These are phyloP conservation scores for Serilophus lunatus DNA, from an alignment of 2,113 vertebrate species.

Conservation along the genomic window DNA sequence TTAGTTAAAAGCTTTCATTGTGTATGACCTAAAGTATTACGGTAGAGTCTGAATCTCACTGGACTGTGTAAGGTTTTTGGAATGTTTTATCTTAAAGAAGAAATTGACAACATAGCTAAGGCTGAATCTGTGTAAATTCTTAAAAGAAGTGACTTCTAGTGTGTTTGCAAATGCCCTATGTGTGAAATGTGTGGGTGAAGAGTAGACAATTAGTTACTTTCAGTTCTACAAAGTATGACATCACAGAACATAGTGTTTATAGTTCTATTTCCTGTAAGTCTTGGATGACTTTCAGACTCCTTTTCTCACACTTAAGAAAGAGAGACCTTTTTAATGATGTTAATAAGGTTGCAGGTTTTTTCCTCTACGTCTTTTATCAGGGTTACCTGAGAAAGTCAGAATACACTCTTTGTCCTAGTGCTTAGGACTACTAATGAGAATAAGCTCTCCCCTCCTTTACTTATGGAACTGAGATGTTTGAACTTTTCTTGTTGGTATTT, in stretches of 20 bases:
- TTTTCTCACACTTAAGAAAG: not conserved
- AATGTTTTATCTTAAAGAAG: not conserved
- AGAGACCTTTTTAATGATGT: not conserved
- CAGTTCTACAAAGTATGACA: not conserved
- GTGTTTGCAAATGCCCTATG: not conserved
- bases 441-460: not conserved
- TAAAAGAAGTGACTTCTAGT: not conserved
- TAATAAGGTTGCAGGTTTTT: not conserved
- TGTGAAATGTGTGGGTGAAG: not conserved
- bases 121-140: not conserved
- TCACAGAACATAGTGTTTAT: not conserved
- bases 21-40: not conserved
- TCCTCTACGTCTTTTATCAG: not conserved
- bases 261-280: not conserved
- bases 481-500: slow-evolving; percentile 32
- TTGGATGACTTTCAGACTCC: not conserved
- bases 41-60: not conserved
- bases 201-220: not conserved
- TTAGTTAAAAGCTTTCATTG: not conserved
- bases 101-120: not conserved
- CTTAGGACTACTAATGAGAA: not conserved
- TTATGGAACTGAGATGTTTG: not conserved
- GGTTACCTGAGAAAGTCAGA: not conserved
- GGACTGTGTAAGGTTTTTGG: not conserved
- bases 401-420: not conserved